Base-by-base conservation (phyloP, 2,888 invertebrate species). In the Sericinus montela region DNA sequence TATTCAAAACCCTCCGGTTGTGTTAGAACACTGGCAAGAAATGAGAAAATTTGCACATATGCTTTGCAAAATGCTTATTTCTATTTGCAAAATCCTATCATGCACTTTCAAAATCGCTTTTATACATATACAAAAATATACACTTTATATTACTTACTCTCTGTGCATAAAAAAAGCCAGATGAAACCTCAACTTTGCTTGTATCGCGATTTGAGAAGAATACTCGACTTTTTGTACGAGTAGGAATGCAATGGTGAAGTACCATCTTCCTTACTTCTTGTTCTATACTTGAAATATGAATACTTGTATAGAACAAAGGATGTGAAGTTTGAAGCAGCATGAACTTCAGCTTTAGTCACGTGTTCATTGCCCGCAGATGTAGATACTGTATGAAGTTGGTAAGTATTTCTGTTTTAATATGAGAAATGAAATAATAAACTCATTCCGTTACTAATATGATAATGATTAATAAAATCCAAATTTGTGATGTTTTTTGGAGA, bases 281-380 rank as follows among this genome's bases (percentile, higher is more conserved):
- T 71, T 66, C 71, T 73, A 3, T 61, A 68, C 62, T 63, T 62
- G 63, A 67, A 73, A 75, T 76, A 73, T 71, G 71, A 74, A 75
- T 74, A 64, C 72, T 75, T 72, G 80, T 81, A 83, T 80, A 74
- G 76, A 79, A 86, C 84, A 85, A 84, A 81, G 75, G 80, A 64
- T 73, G 68, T 79, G 80, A 82, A 74, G 79, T 78, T 72, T 62
- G 71, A 58, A 78, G 78, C 69, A 58, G 69, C 67, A 58, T 69
- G 37, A 42, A 48, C 41, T 48, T 37, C 30, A 48, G 30, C 14
- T 5, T 46, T 14, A 48, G 36, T 48, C 41, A 14, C 30, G 25
- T 45, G 45, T 46, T 41, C 48, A 42, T 37, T 48, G 48, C 42
- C 42, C 42, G 48, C 42, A 42, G 42, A 37, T 48, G 30, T 41